phyloP scores from a whole-genome alignment of 2,113 vertebrate genomes.

The Bostrychus sinensis region DNA sequence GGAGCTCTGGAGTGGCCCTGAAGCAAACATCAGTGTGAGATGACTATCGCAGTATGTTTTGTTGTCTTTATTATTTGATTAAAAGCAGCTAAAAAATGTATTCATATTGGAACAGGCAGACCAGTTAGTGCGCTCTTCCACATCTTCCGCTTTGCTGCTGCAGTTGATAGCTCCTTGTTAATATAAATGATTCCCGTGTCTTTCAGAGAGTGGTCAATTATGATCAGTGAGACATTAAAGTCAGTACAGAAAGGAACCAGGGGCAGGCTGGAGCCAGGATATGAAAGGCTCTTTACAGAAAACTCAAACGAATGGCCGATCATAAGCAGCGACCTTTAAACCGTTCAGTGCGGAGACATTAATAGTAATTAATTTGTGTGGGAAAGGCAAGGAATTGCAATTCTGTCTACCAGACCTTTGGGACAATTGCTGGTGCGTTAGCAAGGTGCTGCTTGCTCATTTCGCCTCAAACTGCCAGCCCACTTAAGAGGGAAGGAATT shows the following conservation, averaged over 20 bases:
- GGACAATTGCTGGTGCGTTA: constrained; percentile 57
- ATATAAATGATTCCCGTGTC: constrained; percentile 70
- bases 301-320: constrained; percentile 69
- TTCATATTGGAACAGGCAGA: constrained; percentile 35
- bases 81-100: constrained; percentile 37
- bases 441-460: constrained; percentile 54
- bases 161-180: constrained; percentile 60
- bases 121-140: constrained; percentile 48
- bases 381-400: constrained; percentile 61
- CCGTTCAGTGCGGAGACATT: constrained; percentile 56
- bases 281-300: constrained; percentile 64
- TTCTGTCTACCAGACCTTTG: constrained; percentile 61
- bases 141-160: constrained; percentile 44
- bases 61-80: constrained; percentile 19
- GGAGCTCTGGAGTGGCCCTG: too few relatives aligned
- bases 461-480: constrained; percentile 29
- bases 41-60: constrained; percentile 40
- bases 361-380: constrained; percentile 64
- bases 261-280: constrained; percentile 52
- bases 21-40: too few relatives aligned
- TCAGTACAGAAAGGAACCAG: constrained; percentile 52
- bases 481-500: constrained; percentile 63
- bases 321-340: constrained; percentile 67
- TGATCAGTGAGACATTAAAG: constrained; percentile 63
- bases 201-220: constrained; percentile 68